These are phyloP conservation scores for Schizotus pectinicornis DNA, from an alignment of 2,888 invertebrate genomes.

Conservation along the genomic window DNA sequence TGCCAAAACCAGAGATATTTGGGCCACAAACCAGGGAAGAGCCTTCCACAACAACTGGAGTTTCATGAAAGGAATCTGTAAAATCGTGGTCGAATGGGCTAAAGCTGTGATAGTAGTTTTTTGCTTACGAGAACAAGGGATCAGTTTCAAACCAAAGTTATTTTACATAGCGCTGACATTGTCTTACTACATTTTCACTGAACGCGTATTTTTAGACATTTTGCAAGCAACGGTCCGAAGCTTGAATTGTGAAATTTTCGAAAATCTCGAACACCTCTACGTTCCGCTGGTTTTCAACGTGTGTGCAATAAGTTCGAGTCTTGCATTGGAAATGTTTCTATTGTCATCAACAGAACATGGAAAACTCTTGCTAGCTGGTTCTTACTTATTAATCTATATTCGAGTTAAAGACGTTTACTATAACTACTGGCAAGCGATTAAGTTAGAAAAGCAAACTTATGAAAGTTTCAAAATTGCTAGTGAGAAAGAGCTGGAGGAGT, in stretches of 20 bases:
- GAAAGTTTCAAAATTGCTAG: constrained; percentile 63
- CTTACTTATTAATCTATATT: constrained; percentile 54
- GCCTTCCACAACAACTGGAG: constrained; percentile 34
- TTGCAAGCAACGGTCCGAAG: constrained; percentile 65
- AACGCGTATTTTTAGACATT: constrained; percentile 70
- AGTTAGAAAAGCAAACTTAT: constrained; percentile 48
- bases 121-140: constrained; percentile 74
- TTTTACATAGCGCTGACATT: constrained; percentile 69
- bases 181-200: constrained; percentile 72
- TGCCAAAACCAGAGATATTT: constrained; percentile 50
- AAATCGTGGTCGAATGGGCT: constrained; percentile 78
- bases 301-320: constrained; percentile 58
- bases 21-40: constrained; percentile 37
- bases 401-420: constrained; percentile 51
- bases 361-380: constrained; percentile 37
- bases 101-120: constrained; percentile 68
- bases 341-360: neutral
- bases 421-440: constrained; percentile 49
- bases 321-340: constrained; percentile 9
- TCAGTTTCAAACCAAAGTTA: constrained; percentile 71
- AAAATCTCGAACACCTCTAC: constrained; percentile 73
- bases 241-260: constrained; percentile 67
- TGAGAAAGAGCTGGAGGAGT: constrained; percentile 67
- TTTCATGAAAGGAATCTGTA: constrained; percentile 56
- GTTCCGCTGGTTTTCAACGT: constrained; percentile 69